These are phyloP conservation scores for Acanthaster planci DNA, from an alignment of 35 echinoderm and acorn worm genomes.

Conservation along the genomic window DNA sequence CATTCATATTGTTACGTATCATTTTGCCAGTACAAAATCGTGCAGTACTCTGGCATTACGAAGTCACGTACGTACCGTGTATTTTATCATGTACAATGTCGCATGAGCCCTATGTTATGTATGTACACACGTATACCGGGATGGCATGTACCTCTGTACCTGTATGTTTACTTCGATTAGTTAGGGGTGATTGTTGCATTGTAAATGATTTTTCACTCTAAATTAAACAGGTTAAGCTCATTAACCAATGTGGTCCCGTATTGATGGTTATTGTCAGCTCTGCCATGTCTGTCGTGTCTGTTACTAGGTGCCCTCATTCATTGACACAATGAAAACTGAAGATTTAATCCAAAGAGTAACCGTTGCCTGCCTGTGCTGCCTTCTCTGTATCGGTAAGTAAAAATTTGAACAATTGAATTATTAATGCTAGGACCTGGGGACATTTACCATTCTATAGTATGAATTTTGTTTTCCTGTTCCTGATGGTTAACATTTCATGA, in stretches of 20 bases:
- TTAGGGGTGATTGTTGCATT: not conserved
- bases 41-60: not conserved
- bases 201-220: too few species aligned
- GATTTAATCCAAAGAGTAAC: not conserved
- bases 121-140: not conserved
- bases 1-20: not conserved
- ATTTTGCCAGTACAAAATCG: not conserved
- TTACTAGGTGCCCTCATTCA: not conserved
- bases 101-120: not conserved
- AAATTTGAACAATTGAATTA: not conserved
- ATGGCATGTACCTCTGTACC: not conserved
- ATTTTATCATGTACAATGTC: not conserved
- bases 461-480: too few species aligned
- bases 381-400: not conserved
- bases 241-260: too few species aligned
- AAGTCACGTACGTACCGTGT: not conserved
- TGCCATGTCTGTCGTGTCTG: not conserved
- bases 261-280: not conserved
- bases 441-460: too few species aligned
- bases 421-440: too few species aligned
- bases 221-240: too few species aligned
- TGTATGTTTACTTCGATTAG: not conserved
- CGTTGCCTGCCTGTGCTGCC: constrained; percentile 13
- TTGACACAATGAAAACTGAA: not conserved
- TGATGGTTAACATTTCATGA: too few species aligned